Evolutionary conservation across 2,113 vertebrate species (phyloP).

Genomic region (Tinamus guttatus): DNA sequence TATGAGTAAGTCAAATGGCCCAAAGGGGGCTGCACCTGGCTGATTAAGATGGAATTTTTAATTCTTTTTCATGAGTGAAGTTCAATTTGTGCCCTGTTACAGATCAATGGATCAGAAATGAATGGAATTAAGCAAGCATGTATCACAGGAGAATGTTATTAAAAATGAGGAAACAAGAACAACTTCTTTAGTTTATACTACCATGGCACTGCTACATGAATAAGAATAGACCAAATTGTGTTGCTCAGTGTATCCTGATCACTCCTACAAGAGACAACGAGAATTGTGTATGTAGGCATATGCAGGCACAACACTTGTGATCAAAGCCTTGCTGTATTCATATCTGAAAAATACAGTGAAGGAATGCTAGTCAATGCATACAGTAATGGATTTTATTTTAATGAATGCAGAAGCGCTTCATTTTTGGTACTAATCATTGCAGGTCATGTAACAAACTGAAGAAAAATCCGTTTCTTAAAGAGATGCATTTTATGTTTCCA

Average conservation of each 20-base stretch:
- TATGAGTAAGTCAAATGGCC: rapidly evolving
- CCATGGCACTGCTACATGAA: neutral
- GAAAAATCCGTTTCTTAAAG: neutral
- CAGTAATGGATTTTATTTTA: neutral
- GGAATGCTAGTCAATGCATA: neutral
- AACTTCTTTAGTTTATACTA: neutral
- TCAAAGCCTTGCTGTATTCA: neutral
- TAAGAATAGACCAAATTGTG: neutral
- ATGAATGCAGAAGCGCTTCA: neutral
- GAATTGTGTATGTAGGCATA: neutral
- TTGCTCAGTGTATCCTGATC: neutral
- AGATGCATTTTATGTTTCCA: neutral
- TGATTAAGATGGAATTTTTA: conserved; percentile 11
- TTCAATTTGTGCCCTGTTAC: neutral
- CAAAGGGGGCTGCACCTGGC: neutral
- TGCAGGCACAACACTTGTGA: neutral
- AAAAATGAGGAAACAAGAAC: conserved; percentile 13
- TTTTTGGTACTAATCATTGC: neutral
- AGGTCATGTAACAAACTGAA: neutral
- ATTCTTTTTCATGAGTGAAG: neutral
- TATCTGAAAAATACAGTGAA: neutral
- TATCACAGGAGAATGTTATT: conserved; percentile 25
- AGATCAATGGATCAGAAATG: conserved; percentile 39
- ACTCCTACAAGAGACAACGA: neutral
- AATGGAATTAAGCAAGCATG: conserved; percentile 27